These are phyloP conservation scores for Forficula auricularia DNA, from an alignment of 1,140 invertebrate species.

Conservation along the genomic window DNA sequence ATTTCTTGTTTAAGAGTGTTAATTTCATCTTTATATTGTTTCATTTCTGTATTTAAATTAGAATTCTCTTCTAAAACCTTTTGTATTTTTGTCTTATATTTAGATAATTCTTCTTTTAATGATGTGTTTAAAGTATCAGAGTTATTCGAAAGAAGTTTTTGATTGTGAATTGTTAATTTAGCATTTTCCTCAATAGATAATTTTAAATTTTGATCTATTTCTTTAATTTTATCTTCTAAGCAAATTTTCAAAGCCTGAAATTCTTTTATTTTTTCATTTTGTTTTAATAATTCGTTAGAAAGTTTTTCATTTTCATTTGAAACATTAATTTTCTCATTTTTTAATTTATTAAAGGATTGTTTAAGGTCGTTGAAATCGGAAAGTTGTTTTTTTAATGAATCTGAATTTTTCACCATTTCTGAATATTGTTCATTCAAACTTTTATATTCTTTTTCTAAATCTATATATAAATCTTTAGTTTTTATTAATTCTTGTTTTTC, in stretches of 20 bases:
- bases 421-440: conserved; percentile 14
- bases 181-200: conserved; percentile 15
- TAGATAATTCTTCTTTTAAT: conserved; percentile 14
- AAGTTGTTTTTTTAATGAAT: conserved; percentile 1
- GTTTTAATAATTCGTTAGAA: no score
- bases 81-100: conserved; percentile 12
- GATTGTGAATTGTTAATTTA: conserved; percentile 17
- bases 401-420: conserved; percentile 7
- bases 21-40: no score
- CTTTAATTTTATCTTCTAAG: no score
- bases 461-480: conserved; percentile 18
- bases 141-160: conserved; percentile 9
- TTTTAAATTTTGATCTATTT: conserved; percentile 17
- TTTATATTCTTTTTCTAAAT: conserved; percentile 20
- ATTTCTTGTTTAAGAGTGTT: conserved; percentile 3
- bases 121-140: conserved; percentile 9
- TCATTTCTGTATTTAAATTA: not conserved
- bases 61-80: conserved; percentile 15
- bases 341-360: conserved; percentile 1
- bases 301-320: not conserved
- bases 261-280: no score
- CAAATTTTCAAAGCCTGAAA: no score
- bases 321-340: not conserved
- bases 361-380: not conserved
- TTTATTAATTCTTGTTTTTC: conserved; percentile 16